A percentile compares a stretch with the other conserved stretches of the same genome.
Conservation (phyloP, 1,140 invertebrate species). For the Charaxes varanes region DNA sequence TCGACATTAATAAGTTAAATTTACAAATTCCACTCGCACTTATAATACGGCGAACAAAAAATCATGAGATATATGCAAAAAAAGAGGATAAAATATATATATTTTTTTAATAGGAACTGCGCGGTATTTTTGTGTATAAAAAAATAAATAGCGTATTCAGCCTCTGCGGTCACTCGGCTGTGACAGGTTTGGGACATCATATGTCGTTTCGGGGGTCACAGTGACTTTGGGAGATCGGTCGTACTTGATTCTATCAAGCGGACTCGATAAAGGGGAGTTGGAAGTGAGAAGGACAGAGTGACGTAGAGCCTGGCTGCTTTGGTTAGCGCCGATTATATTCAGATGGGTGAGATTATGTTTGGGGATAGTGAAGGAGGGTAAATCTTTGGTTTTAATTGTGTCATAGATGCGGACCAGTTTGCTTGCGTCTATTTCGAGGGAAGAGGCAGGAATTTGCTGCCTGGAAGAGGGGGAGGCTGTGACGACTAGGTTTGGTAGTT, state of each 20-base stretch:
- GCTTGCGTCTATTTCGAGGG: conserved; percentile 42
- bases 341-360: conserved; percentile 50
- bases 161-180: conserved; percentile 24
- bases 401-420: conserved; percentile 66
- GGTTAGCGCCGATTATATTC: conserved; percentile 37
- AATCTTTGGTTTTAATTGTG: conserved; percentile 47
- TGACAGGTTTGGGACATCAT: conserved; percentile 20
- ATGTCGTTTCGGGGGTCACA: conserved; percentile 33
- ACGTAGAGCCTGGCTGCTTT: conserved; percentile 23
- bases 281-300: conserved; percentile 35
- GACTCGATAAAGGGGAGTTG: conserved; percentile 28
- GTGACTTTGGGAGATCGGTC: conserved; percentile 44
- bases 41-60: too few species aligned
- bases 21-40: too few species aligned
- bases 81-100: not conserved
- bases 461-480: conserved; percentile 42
- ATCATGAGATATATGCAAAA: conserved; percentile 1
- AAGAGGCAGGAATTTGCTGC: conserved; percentile 20
- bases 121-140: conserved; percentile 10
- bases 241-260: conserved; percentile 40
- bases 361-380: conserved; percentile 50
- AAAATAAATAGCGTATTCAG: conserved; percentile 8
- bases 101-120: conserved; percentile 51
- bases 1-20: too few species aligned
- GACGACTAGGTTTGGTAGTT: conserved; percentile 46